A percentile compares a stretch with the other conserved stretches of the same genome.
These are phyloP conservation scores for Apteryx owenii DNA, from an alignment of 2,113 vertebrate genomes.

Conservation along the genomic window DNA sequence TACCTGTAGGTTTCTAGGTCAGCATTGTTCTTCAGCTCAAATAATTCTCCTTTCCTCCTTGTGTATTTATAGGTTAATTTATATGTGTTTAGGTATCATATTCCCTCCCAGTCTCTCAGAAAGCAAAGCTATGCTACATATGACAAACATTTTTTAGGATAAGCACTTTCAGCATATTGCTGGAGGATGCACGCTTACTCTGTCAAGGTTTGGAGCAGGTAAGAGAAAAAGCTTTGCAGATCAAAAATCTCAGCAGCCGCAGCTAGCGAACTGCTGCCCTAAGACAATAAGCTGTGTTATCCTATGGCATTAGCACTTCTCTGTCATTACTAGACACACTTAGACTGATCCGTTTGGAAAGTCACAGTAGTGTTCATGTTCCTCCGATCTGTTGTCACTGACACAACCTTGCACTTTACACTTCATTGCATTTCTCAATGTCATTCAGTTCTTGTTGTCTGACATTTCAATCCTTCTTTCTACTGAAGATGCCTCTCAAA, in stretches of 20 bases:
- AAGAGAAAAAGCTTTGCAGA: not conserved
- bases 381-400: conserved; percentile 32
- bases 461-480: conserved; percentile 10
- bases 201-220: not conserved
- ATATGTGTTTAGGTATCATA: not conserved
- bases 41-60: not conserved
- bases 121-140: not conserved
- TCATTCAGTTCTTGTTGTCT: not conserved
- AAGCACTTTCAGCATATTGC: not conserved
- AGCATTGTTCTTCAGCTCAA: not conserved
- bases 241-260: not conserved
- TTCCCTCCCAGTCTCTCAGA: not conserved
- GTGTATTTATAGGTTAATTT: not conserved
- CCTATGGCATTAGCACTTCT: not conserved
- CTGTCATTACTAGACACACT: not conserved
- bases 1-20: not conserved
- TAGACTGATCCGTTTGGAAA: not conserved
- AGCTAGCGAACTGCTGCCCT: not conserved
- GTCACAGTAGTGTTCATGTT: not conserved
- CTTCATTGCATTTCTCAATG: conserved; percentile 19
- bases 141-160: not conserved
- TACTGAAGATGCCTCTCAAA: not conserved
- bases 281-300: not conserved
- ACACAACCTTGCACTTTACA: not conserved
- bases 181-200: not conserved